Evolutionary conservation across 2,113 vertebrate genomes (phyloP), one percentile per base, ranked within the genome.

Genomic region (Neolamprologus ventralis): DNA sequence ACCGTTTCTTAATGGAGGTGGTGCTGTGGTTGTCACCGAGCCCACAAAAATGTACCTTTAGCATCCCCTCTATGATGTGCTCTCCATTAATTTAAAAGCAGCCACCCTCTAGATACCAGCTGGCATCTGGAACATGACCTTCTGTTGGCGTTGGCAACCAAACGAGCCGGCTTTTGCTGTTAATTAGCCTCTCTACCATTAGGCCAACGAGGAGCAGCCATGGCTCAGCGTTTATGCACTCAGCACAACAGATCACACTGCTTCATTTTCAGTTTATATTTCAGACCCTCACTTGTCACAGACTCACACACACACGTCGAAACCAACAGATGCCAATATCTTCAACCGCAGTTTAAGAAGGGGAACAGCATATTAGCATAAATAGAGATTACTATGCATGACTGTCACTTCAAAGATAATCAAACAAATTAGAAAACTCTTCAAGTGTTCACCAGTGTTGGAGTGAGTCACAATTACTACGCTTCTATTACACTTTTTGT

Each of bases 371-470:
- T 42, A 93, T 95, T 93, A 91, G 88, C 94, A 95, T 95, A 95
- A 94, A 92, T 82, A 57, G 12, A 89, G 91, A 95, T 95, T 94
- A 94, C 71, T 89, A 83, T 92, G 92, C 94, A 90, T 89, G 88
- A 93, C 93, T 95, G 92, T 93, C 91, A 93, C 89, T 94, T 92
- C 92, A 94, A 91, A 95, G 90, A 95, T 93, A 95, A 95, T 95
- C 88, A 94, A 91, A 93, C 80, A 89, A 93, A 94, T 93, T 92
- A 84, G 85, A 94, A 95, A 94, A 94, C 89, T 92, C 84, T 89
- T 87, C 88, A 88, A 93, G 93, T 93, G 91, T 86, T 95, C 85
- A 91, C 83, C 33, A 87, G 89, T 81, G 89, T 86, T 88, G 87
- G 88, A 92, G 87, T 93, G 90, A 94, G 84, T 94, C 89, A 93